Base-by-base conservation (phyloP, 1,140 invertebrate species). In the Microplitis demolitor region DNA sequence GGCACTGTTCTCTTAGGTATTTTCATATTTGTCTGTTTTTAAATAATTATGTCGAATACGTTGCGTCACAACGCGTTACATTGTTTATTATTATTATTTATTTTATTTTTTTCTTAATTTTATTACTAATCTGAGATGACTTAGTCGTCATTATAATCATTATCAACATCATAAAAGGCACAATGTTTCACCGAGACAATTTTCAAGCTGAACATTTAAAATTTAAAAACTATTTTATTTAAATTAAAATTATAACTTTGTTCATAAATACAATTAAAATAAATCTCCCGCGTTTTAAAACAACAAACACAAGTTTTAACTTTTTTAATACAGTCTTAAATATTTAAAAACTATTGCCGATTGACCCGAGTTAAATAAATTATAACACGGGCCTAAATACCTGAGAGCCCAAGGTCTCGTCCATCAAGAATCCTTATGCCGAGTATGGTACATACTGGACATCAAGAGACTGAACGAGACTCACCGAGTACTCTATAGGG, bases 161-260 rank as follows among this genome's bases (percentile, higher is more conserved):
- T 31, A 54, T 69, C 39, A 45, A 45, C 39, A 45, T 45, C 39
- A 69, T 69, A 70, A 70, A 70, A 70, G 69, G 69, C 69, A 70
- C 69, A 63, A 16, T 70, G 58, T 70, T 70, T 70, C 69, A 70
- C 69, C 63, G 69, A 70, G 60, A 60, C 69, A 51, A 70, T 34
- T 70, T 70, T 45, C 53, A 50, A 24, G 45, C 54, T 69, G 35
- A n/a, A 37, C n/a, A 13, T 14, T 45, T 45, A 45, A 31, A 60
- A 62, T 62, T 50, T 35, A n/a, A 5, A 50, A 8, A 16, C 24
- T 50, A 37, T 61, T 61, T 61, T 45, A 45, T 45, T 45, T 9
- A 45, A 9, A 56, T 14, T 56, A 16, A 14, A n/a, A 56, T 16
- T 56, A 56, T 4, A 56, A 56, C 6, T 56, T 56, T 56, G n/a